Conservation (phyloP, 2,113 vertebrate genomes). For the Bujurquina vittata region DNA sequence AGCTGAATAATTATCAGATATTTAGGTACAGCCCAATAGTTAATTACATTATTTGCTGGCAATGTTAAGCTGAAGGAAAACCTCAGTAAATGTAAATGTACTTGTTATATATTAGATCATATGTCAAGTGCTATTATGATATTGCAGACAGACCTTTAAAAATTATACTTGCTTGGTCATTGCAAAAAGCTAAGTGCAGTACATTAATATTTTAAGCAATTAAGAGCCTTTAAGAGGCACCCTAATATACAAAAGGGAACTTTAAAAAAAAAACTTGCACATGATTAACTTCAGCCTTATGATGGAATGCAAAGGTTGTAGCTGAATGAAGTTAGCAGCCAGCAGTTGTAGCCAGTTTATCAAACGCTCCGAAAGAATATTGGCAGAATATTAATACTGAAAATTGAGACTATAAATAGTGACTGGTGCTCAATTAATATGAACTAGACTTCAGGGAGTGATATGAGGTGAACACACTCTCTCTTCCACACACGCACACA, state of each 20-base stretch:
- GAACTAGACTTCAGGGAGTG: conserved; percentile 33
- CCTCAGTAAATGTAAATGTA: background rate
- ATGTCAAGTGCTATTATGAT: background rate
- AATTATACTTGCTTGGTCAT: background rate
- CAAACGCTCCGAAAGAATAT: background rate
- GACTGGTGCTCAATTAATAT: conserved; percentile 45
- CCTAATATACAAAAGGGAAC: background rate
- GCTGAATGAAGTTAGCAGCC: background rate
- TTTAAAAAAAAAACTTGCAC: no score
- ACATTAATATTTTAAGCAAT: background rate
- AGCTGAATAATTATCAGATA: background rate
- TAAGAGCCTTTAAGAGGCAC: background rate
- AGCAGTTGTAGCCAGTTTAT: background rate
- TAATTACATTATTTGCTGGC: no score
- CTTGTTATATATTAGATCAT: background rate
- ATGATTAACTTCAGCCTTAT: background rate
- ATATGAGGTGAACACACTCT: background rate
- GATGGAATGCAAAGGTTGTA: background rate
- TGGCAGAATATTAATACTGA: conserved; percentile 18
- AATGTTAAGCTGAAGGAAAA: background rate
- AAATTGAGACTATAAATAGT: conserved; percentile 29
- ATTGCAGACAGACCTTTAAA: background rate
- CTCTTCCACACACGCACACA: background rate
- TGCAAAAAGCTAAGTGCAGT: background rate
- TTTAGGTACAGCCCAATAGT: background rate